Percentiles rank a stretch among this genome's conserved stretches.
Evolutionary conservation across 2,113 vertebrate species (phyloP).

Genomic region (Tyrannus savana): DNA sequence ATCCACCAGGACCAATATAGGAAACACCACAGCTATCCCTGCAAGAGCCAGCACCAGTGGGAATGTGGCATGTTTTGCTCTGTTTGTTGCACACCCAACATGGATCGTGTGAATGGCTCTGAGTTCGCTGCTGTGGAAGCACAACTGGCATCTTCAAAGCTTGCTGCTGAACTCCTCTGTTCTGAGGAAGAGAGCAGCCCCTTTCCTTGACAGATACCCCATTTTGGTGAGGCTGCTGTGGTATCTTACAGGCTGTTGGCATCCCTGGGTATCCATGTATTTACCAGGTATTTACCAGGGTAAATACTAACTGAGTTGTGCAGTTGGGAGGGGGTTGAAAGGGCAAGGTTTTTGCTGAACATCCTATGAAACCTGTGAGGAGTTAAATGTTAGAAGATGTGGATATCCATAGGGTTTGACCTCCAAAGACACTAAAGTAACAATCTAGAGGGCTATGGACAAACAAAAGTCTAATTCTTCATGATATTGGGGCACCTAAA

Average conservation of each 20-base stretch:
- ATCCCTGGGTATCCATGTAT: not conserved
- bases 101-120: fast-evolving
- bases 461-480: not conserved
- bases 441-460: not conserved
- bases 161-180: not conserved
- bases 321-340: not conserved
- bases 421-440: not conserved
- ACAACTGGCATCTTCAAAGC: not conserved
- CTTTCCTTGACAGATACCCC: not conserved
- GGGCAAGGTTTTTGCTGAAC: not conserved
- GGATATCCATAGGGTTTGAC: not conserved
- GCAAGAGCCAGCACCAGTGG: not conserved
- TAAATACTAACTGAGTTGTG: not conserved
- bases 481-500: not conserved
- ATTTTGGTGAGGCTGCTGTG: not conserved
- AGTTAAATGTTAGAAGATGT: not conserved
- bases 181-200: not conserved
- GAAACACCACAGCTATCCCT: not conserved
- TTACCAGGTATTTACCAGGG: not conserved
- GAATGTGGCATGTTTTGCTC: not conserved
- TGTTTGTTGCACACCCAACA: not conserved
- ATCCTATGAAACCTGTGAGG: fast-evolving
- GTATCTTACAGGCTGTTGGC: not conserved
- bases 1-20: not conserved
- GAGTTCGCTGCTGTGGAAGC: not conserved